Evolutionary conservation across 2,888 invertebrate species (phyloP), one percentile per base, ranked within the genome.

Genomic region (Tetragonisca angustula): DNA sequence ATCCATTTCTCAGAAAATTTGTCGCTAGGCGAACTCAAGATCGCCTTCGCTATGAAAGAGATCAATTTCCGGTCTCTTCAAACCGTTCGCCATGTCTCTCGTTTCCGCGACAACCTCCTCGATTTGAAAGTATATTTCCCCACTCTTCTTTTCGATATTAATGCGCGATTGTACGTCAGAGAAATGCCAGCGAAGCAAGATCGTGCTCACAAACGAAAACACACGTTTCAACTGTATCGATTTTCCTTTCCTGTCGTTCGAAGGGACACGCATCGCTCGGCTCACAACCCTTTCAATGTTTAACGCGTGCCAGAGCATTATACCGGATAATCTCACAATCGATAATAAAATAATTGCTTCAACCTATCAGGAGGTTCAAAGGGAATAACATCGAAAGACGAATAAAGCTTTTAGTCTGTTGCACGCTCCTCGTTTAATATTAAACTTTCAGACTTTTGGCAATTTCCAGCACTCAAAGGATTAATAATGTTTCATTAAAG

Each of bases 401-500:
- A 43, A 43, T 11, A 6, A 27, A 9, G 11, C 11, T 43, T 11
- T 43, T 43, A 43, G 43, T 43, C 1, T 43, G 43, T 43, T 43
- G 43, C 43, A 43, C 43, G 43, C 43, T 43, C 1, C 43, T 43
- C 43, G 43, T 43, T 43, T 11, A 43, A 43, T 43, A 43, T 43
- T 9, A 9, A 43, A 43, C 43, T 43, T 43, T 9, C 11, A 43
- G 43, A 43, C 43, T 43, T 43, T 43, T 43, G 43, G 43, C 9
- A 43, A 43, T 21, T 52, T 17, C 19, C 43, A 52, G 17, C 5
- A 13, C 27, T 49, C 70, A 43, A 43, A 43, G 43, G 43, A 9
- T 68, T 74, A 74, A 74, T 62, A 62, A 59, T 6, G 67, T 68
- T 24, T 59, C 67, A 24, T 73, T 74, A 50, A 59, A 27, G n/a